Percentiles rank a stretch among this genome's conserved stretches.
These are phyloP conservation scores for Mylabris sibirica DNA, from an alignment of 2,888 invertebrate genomes.

Conservation along the genomic window DNA sequence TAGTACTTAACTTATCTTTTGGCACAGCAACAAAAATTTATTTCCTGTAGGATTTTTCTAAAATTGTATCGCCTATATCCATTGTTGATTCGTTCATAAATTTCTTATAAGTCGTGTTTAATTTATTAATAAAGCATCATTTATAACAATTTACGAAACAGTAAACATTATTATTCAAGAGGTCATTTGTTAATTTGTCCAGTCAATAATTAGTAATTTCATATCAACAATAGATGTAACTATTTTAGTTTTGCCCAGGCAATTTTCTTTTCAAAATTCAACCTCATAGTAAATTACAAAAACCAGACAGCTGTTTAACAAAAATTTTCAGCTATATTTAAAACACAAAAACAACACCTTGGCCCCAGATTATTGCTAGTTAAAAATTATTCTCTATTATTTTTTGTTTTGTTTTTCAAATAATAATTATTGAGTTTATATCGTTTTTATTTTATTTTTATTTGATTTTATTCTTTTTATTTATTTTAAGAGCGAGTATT, in stretches of 20 bases:
- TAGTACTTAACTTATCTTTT: background rate
- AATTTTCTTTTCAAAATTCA: constrained; percentile 34
- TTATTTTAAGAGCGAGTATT: constrained; percentile 51
- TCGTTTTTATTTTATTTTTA: constrained; percentile 36
- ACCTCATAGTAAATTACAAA: constrained; percentile 36
- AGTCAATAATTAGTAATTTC: constrained; percentile 24
- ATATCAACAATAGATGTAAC: constrained; percentile 24
- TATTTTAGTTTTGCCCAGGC: constrained; percentile 49
- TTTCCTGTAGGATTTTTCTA: background rate
- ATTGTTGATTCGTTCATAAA: background rate
- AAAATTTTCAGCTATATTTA: constrained; percentile 34
- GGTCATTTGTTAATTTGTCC: constrained; percentile 19
- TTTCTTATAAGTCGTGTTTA: background rate
- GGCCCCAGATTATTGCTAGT: background rate
- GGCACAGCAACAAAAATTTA: background rate
- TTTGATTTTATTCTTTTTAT: constrained; percentile 41
- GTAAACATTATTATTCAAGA: constrained; percentile 5
- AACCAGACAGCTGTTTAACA: constrained; percentile 42
- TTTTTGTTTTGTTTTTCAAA: constrained; percentile 15
- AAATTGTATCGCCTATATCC: background rate
- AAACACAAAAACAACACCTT: constrained; percentile 23
- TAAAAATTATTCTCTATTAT: constrained; percentile 10
- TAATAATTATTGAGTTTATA: constrained; percentile 29
- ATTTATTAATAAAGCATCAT: constrained; percentile 5
- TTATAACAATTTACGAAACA: background rate